phyloP scores from a whole-genome alignment of 1,140 invertebrate species.

The Phymastichus coffea region DNA sequence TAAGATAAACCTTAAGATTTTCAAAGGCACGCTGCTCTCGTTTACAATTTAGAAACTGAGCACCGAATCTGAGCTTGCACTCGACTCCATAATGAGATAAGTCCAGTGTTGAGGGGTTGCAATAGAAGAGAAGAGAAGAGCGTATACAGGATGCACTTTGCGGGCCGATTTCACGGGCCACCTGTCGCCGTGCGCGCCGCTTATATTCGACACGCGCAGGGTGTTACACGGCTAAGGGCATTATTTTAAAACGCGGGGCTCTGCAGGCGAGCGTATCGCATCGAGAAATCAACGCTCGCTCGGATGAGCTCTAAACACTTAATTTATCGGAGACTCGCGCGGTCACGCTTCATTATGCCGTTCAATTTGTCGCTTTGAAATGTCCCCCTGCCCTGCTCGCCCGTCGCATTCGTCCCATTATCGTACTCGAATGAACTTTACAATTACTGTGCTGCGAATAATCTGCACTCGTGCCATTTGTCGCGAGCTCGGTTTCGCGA shows the following conservation, averaged over 20 bases:
- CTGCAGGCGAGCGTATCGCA: constrained; percentile 12
- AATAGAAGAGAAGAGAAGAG: no score
- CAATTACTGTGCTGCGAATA: no score
- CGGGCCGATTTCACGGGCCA: constrained; percentile 56
- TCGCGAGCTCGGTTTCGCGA: no score
- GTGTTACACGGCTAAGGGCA: constrained; percentile 42
- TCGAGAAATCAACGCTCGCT: constrained; percentile 29
- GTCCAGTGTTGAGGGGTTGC: no score
- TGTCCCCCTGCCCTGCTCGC: no score
- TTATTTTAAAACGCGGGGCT: constrained; percentile 45
- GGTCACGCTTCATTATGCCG: neutral
- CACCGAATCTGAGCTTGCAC: constrained; percentile 29
- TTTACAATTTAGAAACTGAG: no score
- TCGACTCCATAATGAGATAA: constrained; percentile 52
- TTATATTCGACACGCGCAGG: constrained; percentile 42
- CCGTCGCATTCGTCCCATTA: no score
- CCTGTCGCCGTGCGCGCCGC: constrained; percentile 47
- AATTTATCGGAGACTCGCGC: neutral
- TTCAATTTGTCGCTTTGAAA: neutral
- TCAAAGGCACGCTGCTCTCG: no score
- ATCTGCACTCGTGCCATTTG: no score
- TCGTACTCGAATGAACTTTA: no score
- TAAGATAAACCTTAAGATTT: no score
- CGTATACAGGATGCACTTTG: constrained; percentile 44
- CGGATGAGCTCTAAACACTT: neutral